Conservation (phyloP, 2,113 vertebrate species). For the Neoarius graeffei region DNA sequence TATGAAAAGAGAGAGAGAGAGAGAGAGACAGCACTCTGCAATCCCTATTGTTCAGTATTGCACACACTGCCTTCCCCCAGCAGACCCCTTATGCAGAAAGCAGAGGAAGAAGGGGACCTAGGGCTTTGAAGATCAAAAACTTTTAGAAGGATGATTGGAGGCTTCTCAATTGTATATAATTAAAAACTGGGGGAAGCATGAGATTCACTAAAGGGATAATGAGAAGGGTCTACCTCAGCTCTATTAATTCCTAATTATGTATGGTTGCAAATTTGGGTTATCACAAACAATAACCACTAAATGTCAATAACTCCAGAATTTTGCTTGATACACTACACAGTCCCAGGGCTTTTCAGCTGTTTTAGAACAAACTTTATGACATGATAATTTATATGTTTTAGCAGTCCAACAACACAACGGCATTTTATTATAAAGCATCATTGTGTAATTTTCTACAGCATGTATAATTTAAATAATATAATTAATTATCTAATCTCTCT, state of each 20-base stretch:
- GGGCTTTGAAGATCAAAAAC: slow-evolving; percentile 72
- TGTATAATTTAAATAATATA: background rate
- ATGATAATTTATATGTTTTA: background rate
- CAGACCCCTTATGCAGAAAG: slow-evolving; percentile 36
- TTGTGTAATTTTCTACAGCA: background rate
- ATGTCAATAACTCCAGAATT: background rate
- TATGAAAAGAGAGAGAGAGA: background rate
- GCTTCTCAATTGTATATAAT: slow-evolving; percentile 65
- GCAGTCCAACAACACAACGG: background rate
- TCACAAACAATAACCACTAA: background rate
- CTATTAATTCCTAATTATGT: background rate
- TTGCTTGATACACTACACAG: background rate
- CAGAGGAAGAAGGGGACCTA: slow-evolving; percentile 40
- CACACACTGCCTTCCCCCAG: background rate
- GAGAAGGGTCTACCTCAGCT: slow-evolving; percentile 59
- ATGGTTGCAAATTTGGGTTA: background rate
- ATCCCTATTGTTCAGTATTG: background rate
- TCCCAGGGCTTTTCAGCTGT: background rate
- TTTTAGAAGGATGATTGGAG: slow-evolving; percentile 53
- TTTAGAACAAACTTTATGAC: background rate
- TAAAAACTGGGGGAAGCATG: slow-evolving; percentile 65
- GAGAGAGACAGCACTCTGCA: background rate
- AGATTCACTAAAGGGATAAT: slow-evolving; percentile 68
- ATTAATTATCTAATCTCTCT: background rate
- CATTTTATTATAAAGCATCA: background rate